Conservation (phyloP, 2,113 vertebrate genomes). For the Sinocyclocheilus grahami region DNA sequence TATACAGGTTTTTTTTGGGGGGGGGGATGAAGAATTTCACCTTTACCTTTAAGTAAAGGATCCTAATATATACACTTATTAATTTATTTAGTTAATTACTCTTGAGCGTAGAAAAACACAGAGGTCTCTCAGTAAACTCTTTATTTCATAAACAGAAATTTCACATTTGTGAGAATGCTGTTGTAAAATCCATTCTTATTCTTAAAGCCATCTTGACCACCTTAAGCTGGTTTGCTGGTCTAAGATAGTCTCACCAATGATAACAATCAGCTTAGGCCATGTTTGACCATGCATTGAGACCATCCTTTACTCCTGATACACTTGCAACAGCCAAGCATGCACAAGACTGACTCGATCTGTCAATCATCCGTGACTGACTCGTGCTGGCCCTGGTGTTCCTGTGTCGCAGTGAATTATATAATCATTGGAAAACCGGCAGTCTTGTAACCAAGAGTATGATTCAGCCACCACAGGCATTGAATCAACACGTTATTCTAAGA, state of each 20-base stretch:
- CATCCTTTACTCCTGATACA: not conserved
- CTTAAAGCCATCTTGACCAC: not conserved
- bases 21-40: too few relatives aligned
- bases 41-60: not conserved
- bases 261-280: not conserved
- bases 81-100: not conserved
- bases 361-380: constrained; percentile 57
- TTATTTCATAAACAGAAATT: not conserved
- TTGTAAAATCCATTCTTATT: not conserved
- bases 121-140: not conserved
- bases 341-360: constrained; percentile 47
- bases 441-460: not conserved
- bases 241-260: not conserved
- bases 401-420: constrained; percentile 48
- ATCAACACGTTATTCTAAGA: not conserved
- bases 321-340: not conserved
- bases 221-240: not conserved
- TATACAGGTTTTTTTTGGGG: not conserved
- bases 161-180: not conserved
- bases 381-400: constrained; percentile 53
- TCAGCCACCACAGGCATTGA: not conserved
- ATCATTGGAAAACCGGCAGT: not conserved
- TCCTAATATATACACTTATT: not conserved
- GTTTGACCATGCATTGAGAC: not conserved
- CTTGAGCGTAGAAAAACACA: not conserved